Evolutionary conservation across 1,140 invertebrate genomes (phyloP).

Genomic region (Apis dorsata): DNA sequence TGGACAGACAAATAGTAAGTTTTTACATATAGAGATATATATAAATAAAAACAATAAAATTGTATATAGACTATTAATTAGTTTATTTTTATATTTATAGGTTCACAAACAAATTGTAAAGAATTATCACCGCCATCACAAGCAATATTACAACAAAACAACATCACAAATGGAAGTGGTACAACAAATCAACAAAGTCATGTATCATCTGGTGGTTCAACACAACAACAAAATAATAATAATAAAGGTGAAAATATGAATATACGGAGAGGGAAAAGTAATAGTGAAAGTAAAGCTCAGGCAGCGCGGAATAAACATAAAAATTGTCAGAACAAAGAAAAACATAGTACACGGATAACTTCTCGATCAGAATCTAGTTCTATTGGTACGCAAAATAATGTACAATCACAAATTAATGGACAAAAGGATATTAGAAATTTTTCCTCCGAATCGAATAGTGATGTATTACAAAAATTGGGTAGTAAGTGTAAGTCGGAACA

Average conservation of each 20-base stretch:
- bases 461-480: conserved; percentile 72
- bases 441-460: conserved; percentile 66
- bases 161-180: conserved; percentile 67
- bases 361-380: conserved; percentile 75
- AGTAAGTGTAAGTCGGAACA: conserved; percentile 70
- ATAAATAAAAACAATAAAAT: background rate
- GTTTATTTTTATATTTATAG: conserved; percentile 58
- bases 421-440: conserved; percentile 72
- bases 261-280: conserved; percentile 76
- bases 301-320: conserved; percentile 78
- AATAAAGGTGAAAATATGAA: conserved; percentile 76
- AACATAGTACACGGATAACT: conserved; percentile 72
- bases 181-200: conserved; percentile 68
- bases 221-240: conserved; percentile 75
- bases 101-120: conserved; percentile 75
- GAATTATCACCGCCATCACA: conserved; percentile 72
- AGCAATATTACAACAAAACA: conserved; percentile 68
- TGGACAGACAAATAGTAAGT: conserved; percentile 77
- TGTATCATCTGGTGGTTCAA: conserved; percentile 61
- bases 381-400: conserved; percentile 62
- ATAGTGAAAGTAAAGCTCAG: conserved; percentile 79
- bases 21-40: background rate
- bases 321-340: conserved; percentile 79
- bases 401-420: conserved; percentile 69
- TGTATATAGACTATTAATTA: background rate